These are phyloP conservation scores for Drosophila nannoptera DNA, from an alignment of 1,140 invertebrate species.

Conservation along the genomic window DNA sequence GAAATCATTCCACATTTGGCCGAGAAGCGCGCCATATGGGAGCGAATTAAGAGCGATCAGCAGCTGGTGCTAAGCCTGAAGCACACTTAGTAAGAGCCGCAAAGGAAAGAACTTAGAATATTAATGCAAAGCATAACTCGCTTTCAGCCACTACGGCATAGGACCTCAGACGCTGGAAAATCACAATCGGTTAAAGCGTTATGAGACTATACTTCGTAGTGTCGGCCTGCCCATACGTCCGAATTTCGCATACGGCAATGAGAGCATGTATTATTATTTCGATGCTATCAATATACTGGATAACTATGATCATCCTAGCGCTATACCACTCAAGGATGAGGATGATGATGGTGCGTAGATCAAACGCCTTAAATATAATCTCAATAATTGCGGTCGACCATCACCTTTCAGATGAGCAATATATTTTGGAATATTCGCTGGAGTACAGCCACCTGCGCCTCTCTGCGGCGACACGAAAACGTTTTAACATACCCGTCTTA, in stretches of 20 bases:
- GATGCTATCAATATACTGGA: conserved; percentile 64
- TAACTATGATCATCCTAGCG: conserved; percentile 57
- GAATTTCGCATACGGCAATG: conserved; percentile 60
- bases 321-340: conserved; percentile 54
- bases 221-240: conserved; percentile 54
- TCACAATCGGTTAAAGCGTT: conserved; percentile 54
- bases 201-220: conserved; percentile 53
- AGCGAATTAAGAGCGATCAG: conserved; percentile 80
- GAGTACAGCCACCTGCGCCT: conserved; percentile 97
- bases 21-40: conserved; percentile 88
- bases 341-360: conserved; percentile 50
- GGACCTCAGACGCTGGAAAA: conserved; percentile 70
- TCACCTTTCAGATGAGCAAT: conserved; percentile 89
- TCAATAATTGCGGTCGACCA: too few species aligned
- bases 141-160: conserved; percentile 57
- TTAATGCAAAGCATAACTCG: neutral
- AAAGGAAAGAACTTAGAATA: neutral
- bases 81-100: conserved; percentile 57
- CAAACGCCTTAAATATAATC: neutral
- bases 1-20: conserved; percentile 94
- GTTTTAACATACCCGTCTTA: conserved; percentile 94
- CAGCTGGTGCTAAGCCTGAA: conserved; percentile 54
- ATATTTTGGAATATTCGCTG: conserved; percentile 98
- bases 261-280: conserved; percentile 70
- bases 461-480: conserved; percentile 89